Conservation (phyloP, 2,888 invertebrate genomes). For the Baronia brevicornis region DNA sequence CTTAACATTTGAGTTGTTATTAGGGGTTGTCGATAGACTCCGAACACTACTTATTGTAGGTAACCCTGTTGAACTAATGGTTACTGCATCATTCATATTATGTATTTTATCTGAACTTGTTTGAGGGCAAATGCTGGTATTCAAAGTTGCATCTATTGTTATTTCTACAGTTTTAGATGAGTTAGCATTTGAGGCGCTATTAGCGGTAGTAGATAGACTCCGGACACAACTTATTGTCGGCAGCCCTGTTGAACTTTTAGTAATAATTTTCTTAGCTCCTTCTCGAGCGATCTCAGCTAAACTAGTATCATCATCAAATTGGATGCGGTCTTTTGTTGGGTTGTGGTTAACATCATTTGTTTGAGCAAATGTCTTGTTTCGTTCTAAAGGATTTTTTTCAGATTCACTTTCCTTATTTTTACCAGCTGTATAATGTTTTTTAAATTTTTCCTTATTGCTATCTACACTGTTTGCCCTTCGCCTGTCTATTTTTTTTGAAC, state of each 20-base stretch:
- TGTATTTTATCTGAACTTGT: constrained; percentile 40
- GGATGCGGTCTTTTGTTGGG: constrained; percentile 32
- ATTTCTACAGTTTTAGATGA: constrained; percentile 29
- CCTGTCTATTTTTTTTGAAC: constrained; percentile 14
- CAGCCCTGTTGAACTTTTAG: constrained; percentile 26
- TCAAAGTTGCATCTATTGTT: constrained; percentile 32
- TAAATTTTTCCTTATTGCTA: constrained; percentile 25
- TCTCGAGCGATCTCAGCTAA: constrained; percentile 42
- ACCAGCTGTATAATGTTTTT: constrained; percentile 19
- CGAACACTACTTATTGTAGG: constrained; percentile 55
- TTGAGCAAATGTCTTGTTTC: constrained; percentile 5
- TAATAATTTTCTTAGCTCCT: constrained; percentile 20
- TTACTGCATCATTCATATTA: constrained; percentile 43
- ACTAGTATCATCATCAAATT: constrained; percentile 48
- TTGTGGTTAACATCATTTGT: constrained; percentile 21
- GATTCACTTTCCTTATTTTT: constrained; percentile 22
- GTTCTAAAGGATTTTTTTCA: constrained; percentile 15
- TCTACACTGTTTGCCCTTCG: constrained; percentile 11
- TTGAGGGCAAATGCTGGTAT: constrained; percentile 45
- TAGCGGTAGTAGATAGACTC: constrained; percentile 39
- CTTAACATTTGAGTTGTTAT: constrained; percentile 18
- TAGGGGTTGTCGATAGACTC: constrained; percentile 39
- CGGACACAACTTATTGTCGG: constrained; percentile 55
- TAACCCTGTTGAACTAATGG: too few species aligned
- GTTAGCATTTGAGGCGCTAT: constrained; percentile 18